These are phyloP conservation scores for Onychomys leucogaster DNA, from an alignment of 2,797 vertebrate genomes.

Conservation along the genomic window DNA sequence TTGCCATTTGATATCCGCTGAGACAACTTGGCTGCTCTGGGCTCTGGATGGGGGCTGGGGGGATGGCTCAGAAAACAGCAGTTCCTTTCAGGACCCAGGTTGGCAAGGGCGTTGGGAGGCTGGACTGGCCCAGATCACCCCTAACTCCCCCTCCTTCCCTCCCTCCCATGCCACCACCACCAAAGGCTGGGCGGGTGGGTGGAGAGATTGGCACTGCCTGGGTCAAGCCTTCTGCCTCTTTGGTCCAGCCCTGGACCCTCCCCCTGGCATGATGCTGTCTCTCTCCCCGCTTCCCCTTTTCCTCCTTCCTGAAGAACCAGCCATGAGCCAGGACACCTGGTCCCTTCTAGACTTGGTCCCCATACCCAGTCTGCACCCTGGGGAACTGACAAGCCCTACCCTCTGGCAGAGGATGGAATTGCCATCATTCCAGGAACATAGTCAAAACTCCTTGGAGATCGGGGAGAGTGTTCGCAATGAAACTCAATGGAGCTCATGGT, in stretches of 20 bases:
- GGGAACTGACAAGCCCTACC: not conserved
- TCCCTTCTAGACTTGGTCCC: slow-evolving; percentile 47
- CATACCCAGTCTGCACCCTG: not conserved
- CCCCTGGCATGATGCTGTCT: slow-evolving; percentile 29
- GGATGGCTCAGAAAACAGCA: slow-evolving; percentile 82
- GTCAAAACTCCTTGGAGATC: slow-evolving; percentile 47
- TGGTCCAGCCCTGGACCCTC: slow-evolving; percentile 55
- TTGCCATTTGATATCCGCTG: slow-evolving; percentile 83
- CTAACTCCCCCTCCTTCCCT: slow-evolving; percentile 54
- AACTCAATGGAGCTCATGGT: not conserved
- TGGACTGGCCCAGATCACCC: slow-evolving; percentile 77
- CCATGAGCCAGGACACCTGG: slow-evolving; percentile 60
- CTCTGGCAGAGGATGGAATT: not conserved
- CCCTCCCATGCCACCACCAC: slow-evolving; percentile 64
- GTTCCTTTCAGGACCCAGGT: slow-evolving; percentile 82
- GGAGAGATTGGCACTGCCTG: slow-evolving; percentile 62
- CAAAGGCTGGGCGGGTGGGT: slow-evolving; percentile 54
- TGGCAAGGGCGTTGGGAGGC: slow-evolving; percentile 83
- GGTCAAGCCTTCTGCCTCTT: slow-evolving; percentile 58
- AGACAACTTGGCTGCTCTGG: slow-evolving; percentile 80
- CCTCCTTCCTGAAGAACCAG: slow-evolving; percentile 54
- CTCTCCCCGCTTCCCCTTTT: not conserved
- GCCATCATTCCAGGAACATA: slow-evolving; percentile 27
- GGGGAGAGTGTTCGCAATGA: not conserved
- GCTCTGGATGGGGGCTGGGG: slow-evolving; percentile 63